Conservation (phyloP, 2,113 vertebrate genomes). For the Pontoporia blainvillei region DNA sequence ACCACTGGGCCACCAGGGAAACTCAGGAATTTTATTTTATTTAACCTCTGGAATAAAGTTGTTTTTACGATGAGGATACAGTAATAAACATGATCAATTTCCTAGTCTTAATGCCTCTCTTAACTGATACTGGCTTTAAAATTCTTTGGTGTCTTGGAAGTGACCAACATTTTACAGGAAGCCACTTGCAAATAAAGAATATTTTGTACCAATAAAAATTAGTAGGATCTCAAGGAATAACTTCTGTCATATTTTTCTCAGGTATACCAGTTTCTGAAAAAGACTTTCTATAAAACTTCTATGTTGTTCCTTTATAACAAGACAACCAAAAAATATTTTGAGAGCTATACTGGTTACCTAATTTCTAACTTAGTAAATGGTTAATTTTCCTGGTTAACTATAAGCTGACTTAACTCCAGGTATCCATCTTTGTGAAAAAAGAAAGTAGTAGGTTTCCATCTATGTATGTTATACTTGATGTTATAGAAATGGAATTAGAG, state of each 20-base stretch:
- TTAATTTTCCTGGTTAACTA: not conserved
- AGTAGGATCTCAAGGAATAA: not conserved
- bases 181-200: not conserved
- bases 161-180: not conserved
- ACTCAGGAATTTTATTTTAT: not conserved
- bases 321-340: not conserved
- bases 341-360: not conserved
- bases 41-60: not conserved
- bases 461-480: not conserved
- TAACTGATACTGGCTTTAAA: not conserved
- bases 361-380: not conserved
- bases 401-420: not conserved
- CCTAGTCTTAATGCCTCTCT: not conserved
- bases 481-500: not conserved
- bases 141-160: not conserved
- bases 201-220: not conserved
- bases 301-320: not conserved
- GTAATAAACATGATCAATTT: not conserved
- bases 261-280: not conserved
- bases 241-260: not conserved
- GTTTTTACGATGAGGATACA: not conserved
- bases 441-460: not conserved
- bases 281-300: not conserved
- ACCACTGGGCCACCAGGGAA: too few relatives aligned
- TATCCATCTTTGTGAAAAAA: not conserved